Evolutionary conservation across 2,797 vertebrate species (phyloP), one percentile per base, ranked within the genome.

Genomic region (Graptemys geographica): DNA sequence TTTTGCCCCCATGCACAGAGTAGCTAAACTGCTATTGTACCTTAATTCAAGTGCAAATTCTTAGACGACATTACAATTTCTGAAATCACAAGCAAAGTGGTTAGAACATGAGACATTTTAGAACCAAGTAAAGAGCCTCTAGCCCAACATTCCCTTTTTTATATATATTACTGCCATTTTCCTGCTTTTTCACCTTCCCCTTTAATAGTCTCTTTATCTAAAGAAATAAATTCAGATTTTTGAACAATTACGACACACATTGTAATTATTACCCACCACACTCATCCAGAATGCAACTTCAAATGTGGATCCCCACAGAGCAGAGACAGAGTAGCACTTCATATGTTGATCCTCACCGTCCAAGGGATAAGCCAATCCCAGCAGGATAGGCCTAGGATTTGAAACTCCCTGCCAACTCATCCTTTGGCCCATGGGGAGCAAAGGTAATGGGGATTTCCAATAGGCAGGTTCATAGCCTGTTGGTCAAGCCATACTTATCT

Each of bases 41-140:
- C 92, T 85, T 82, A 84, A 57, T 44, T n/a, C 23, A 83, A 1
- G 0, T 47, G 41, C 44, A 62, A 83, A 83, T 37, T 95, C 90
- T 84, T 89, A 87, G 59, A 25, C 21, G 69, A 90, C 76, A 93
- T 83, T 31, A 33, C 31, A 28, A 94, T 90, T 96, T 95, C 72
- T 90, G 76, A 55, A n/a, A 15, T 74, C 52, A 69, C 69, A 88
- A 93, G 81, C 21, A 92, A 90, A 89, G 18, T 0, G 0, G 41
- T 72, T 69, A 37, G 9, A 31, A 90, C 27, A 59, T 59, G 13
- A 55, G 96, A 81, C 41, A 59, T 21, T 3, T 28, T 53, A 69
- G 76, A 25, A 83, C 31, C 56, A 85, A 87, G 90, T 79, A 95
- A 95, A 91, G 69, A 86, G 65, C 65, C 33, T 69, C 8, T 37